A percentile compares a stretch with the other conserved stretches of the same genome.
Evolutionary conservation across 2,113 vertebrate genomes (phyloP).

Genomic region (Chauna torquata): DNA sequence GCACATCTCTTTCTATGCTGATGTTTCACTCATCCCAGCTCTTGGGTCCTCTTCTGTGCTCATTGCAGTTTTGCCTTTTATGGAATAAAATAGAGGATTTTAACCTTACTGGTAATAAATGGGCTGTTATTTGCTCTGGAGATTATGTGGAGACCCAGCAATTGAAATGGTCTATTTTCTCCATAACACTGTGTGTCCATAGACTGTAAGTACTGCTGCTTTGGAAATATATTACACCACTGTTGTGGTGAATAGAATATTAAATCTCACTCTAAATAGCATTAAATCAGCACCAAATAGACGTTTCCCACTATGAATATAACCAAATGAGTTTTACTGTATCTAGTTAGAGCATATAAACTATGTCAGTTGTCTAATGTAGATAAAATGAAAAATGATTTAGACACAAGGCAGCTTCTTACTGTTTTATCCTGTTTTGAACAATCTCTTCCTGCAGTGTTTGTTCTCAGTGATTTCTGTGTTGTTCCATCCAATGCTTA

Average conservation of each 20-base stretch:
- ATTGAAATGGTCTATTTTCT: background rate
- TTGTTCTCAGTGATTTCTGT: background rate
- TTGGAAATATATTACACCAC: background rate
- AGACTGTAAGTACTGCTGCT: background rate
- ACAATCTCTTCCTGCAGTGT: background rate
- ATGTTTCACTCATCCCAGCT: background rate
- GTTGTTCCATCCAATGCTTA: background rate
- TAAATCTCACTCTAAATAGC: background rate
- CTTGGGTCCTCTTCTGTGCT: background rate
- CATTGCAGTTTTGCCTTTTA: background rate
- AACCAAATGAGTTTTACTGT: background rate
- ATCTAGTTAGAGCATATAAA: background rate
- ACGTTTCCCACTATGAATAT: background rate
- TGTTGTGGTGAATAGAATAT: background rate
- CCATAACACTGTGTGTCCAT: background rate
- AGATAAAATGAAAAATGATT: background rate
- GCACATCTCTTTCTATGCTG: background rate
- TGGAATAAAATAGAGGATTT: background rate
- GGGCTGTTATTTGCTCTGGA: background rate
- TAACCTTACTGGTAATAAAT: background rate
- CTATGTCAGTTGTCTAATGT: background rate
- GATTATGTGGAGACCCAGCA: background rate
- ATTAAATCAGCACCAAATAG: background rate
- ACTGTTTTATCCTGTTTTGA: background rate
- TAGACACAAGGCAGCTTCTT: background rate